phyloP scores from a whole-genome alignment of 1,140 invertebrate genomes.

The Geopemphigus sp. region DNA sequence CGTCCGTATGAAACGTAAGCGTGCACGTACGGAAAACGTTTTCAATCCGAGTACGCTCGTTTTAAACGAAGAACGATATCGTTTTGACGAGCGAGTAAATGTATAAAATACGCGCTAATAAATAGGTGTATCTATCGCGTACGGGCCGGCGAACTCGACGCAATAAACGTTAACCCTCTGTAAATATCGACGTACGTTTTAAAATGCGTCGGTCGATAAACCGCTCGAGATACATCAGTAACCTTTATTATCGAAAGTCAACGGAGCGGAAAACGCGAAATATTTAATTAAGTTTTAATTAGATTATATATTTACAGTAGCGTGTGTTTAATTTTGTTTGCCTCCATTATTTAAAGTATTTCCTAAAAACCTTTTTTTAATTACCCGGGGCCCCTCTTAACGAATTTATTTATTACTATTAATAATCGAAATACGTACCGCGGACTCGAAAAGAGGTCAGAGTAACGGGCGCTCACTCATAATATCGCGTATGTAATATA shows the following conservation, averaged over 20 bases:
- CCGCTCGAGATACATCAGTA: neutral
- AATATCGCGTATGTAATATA: too few relatives aligned
- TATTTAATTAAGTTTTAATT: constrained; percentile 13
- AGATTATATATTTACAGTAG: neutral
- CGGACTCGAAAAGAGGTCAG: too few relatives aligned
- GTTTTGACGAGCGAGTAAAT: neutral
- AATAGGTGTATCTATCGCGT: too few relatives aligned
- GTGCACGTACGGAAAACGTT: neutral
- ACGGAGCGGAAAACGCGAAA: neutral
- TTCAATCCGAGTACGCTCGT: neutral
- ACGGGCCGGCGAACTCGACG: too few relatives aligned
- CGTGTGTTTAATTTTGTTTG: neutral
- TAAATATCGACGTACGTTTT: neutral
- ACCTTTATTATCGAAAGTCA: neutral
- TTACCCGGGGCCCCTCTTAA: too few relatives aligned
- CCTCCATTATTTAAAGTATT: neutral
- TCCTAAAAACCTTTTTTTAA: neutral
- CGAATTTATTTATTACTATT: neutral
- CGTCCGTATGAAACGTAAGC: neutral
- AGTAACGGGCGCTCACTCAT: too few relatives aligned
- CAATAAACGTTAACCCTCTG: too few relatives aligned
- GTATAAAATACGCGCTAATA: neutral
- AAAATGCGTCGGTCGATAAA: neutral
- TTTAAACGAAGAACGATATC: neutral
- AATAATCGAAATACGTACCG: too few relatives aligned